Conservation (phyloP, 2,113 vertebrate genomes). For the Gadus chalcogrammus region DNA sequence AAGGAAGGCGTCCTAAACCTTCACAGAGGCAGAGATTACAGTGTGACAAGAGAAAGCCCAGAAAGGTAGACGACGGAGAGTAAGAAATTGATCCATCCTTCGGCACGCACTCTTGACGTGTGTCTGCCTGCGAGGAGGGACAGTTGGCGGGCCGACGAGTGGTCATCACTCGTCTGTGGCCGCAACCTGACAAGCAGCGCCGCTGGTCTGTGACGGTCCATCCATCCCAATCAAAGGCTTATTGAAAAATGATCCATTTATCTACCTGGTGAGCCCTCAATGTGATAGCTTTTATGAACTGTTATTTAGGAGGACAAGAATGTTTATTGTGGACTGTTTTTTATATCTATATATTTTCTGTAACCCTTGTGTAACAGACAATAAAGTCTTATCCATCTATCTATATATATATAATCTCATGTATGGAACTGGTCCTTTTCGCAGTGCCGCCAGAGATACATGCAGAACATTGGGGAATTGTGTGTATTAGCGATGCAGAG, state of each 20-base stretch:
- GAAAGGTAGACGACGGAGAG: conserved; percentile 43
- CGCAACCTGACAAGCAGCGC: too few species aligned
- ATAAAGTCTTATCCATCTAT: background rate
- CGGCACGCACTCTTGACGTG: conserved; percentile 54
- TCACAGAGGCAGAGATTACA: conserved; percentile 33
- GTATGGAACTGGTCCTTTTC: background rate
- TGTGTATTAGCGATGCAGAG: conserved; percentile 46
- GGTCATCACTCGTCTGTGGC: conserved; percentile 68
- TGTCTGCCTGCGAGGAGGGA: conserved; percentile 68
- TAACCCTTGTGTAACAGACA: too few species aligned
- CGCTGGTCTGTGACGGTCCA: conserved; percentile 65
- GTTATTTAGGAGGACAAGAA: background rate
- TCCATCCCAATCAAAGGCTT: conserved; percentile 42
- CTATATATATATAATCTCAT: background rate
- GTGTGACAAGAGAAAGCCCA: conserved; percentile 41
- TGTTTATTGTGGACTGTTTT: background rate
- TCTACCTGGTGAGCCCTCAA: conserved; percentile 7
- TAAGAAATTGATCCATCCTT: conserved; percentile 65
- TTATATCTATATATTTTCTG: background rate
- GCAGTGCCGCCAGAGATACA: conserved; percentile 32
- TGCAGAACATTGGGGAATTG: conserved; percentile 40
- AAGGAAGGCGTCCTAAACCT: conserved; percentile 26
- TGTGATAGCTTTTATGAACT: background rate
- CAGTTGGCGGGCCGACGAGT: conserved; percentile 53
- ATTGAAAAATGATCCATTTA: conserved; percentile 41